phyloP scores from a whole-genome alignment of 2,113 vertebrate species.

The Solea senegalensis region DNA sequence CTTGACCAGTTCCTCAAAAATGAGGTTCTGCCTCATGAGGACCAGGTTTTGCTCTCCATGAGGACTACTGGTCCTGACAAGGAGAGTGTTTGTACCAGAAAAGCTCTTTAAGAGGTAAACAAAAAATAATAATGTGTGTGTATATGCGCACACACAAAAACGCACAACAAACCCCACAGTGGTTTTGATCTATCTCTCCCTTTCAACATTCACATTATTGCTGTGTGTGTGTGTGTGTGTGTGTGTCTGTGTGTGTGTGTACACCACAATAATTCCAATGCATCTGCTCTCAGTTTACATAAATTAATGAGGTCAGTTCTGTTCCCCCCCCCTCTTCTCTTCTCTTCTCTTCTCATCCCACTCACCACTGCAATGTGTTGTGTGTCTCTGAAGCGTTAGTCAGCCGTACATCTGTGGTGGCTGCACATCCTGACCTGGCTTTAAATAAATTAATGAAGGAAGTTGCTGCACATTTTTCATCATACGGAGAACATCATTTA shows the following conservation, averaged over 20 bases:
- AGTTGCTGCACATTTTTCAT: constrained; percentile 26
- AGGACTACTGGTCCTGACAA: too few species aligned
- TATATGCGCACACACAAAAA: not conserved
- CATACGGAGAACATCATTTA: constrained; percentile 17
- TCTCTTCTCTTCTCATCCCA: constrained; percentile 4
- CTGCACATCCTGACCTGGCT: constrained; percentile 39
- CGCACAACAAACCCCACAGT: not conserved
- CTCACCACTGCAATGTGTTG: constrained; percentile 11
- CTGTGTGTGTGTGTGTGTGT: constrained; percentile 3
- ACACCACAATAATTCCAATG: constrained; percentile 30
- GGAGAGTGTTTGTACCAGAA: too few species aligned
- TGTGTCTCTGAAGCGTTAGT: constrained; percentile 25
- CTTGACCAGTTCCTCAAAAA: too few species aligned
- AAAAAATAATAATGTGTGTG: too few species aligned
- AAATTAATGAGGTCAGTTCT: constrained; percentile 50
- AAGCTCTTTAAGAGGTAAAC: too few species aligned
- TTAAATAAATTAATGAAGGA: constrained; percentile 36
- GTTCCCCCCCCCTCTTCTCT: constrained; percentile 2
- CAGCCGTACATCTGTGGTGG: constrained; percentile 12
- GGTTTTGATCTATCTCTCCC: constrained; percentile 9
- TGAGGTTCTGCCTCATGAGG: too few species aligned
- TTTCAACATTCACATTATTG: constrained; percentile 33
- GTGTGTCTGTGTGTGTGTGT: not conserved
- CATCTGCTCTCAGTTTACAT: constrained; percentile 64
- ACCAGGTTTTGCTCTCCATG: too few species aligned